phyloP scores from a whole-genome alignment of 64 coral and sea anemone species.

The Pachyseris speciosa region DNA sequence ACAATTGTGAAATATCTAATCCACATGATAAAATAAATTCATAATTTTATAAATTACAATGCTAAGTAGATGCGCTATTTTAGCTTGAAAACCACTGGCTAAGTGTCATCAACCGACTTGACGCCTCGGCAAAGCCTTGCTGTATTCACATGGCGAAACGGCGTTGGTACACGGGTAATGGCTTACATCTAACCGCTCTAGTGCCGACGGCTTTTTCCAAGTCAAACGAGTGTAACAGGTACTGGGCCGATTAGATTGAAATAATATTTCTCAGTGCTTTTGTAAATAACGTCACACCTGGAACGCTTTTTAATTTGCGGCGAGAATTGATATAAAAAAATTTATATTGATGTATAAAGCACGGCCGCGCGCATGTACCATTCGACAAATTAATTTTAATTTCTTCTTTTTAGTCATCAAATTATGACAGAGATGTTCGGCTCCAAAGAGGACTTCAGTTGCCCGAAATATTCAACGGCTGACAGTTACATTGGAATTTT shows the following conservation, averaged over 20 bases:
- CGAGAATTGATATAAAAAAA: constrained; percentile 40
- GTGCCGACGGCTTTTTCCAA: constrained; percentile 2
- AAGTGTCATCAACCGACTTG: constrained; percentile 13
- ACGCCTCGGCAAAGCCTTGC: constrained; percentile 7
- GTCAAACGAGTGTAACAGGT: constrained; percentile 33
- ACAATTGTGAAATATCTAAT: neutral
- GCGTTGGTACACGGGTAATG: neutral
- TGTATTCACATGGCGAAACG: neutral
- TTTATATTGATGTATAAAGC: constrained; percentile 18
- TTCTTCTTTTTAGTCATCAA: constrained; percentile 38
- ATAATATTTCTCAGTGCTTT: constrained; percentile 45
- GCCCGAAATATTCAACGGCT: constrained; percentile 18
- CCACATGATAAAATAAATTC: constrained; percentile 16
- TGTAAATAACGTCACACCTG: constrained; percentile 55
- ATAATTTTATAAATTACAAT: constrained; percentile 49
- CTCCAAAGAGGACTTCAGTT: constrained; percentile 32
- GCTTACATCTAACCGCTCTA: neutral
- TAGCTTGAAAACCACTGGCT: constrained; percentile 10
- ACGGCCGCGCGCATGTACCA: constrained; percentile 12
- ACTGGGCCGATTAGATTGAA: constrained; percentile 49
- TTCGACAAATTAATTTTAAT: constrained; percentile 46
- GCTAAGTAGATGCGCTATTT: constrained; percentile 9
- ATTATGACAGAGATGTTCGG: constrained; percentile 54
- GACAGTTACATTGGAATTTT: constrained; percentile 44
- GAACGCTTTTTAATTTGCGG: constrained; percentile 45